Percentiles rank a stretch among this genome's conserved stretches.
phyloP scores from a whole-genome alignment of 64 coral and sea anemone genomes.

The Stylophora pistillata region DNA sequence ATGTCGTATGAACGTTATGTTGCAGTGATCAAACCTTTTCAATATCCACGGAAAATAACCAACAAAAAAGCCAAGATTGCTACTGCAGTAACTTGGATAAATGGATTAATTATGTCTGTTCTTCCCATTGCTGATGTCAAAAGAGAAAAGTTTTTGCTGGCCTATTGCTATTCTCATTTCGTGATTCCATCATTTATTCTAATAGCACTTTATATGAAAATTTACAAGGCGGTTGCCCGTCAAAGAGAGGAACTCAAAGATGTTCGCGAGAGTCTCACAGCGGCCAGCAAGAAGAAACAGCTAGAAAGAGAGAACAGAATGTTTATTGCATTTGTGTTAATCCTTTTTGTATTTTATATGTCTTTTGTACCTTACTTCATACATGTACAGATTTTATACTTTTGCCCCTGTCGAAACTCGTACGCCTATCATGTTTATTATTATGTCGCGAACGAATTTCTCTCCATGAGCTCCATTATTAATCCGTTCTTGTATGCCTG shows the following conservation, averaged over 20 bases:
- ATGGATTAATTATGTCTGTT: constrained; percentile 8
- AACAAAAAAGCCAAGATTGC: background rate
- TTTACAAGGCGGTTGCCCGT: background rate
- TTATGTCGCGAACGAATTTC: background rate
- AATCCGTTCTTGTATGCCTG: constrained; percentile 41
- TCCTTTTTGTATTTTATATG: background rate
- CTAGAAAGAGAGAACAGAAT: constrained; percentile 34
- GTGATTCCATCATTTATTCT: constrained; percentile 3
- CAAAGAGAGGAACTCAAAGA: constrained; percentile 27
- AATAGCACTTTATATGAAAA: constrained; percentile 17
- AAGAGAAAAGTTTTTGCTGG: background rate
- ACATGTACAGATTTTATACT: constrained; percentile 8
- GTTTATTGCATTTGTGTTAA: constrained; percentile 33
- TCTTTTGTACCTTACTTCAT: constrained; percentile 32
- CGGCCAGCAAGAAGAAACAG: background rate
- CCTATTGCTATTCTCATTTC: constrained; percentile 34
- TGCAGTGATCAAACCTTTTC: constrained; percentile 19
- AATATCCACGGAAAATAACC: background rate
- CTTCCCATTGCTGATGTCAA: background rate
- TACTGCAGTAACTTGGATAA: constrained; percentile 16
- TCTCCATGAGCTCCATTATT: background rate
- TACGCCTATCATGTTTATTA: background rate
- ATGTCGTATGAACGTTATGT: constrained; percentile 37
- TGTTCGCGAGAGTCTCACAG: constrained; percentile 7
- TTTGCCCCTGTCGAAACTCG: constrained; percentile 10